Evolutionary conservation across 2,113 vertebrate genomes (phyloP).

Genomic region (Heterotis niloticus): DNA sequence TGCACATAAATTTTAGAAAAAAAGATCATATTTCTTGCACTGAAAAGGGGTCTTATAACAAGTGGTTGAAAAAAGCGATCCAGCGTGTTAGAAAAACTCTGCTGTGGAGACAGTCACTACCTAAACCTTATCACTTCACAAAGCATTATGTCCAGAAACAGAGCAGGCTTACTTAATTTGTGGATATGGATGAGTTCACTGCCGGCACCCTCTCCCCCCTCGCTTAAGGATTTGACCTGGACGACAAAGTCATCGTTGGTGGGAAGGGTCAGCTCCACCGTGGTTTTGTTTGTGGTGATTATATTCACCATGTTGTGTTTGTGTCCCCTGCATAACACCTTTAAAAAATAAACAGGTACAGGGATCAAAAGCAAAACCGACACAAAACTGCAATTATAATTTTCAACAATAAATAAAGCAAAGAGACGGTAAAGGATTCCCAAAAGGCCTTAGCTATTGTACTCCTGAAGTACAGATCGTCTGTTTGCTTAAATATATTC

Average conservation of each 20-base stretch:
- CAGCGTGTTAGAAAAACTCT: slow-evolving; percentile 38
- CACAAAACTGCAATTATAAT: too few species aligned
- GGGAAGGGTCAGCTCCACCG: slow-evolving; percentile 73
- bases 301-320: slow-evolving; percentile 61
- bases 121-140: slow-evolving; percentile 32
- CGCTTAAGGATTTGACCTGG: slow-evolving; percentile 77
- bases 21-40: slow-evolving; percentile 55
- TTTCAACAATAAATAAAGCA: too few species aligned
- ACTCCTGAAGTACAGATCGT: too few species aligned
- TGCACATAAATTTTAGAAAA: slow-evolving; percentile 51
- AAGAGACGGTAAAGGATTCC: too few species aligned
- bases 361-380: background rate
- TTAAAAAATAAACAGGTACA: background rate
- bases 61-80: slow-evolving; percentile 39
- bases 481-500: background rate
- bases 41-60: slow-evolving; percentile 52
- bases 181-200: slow-evolving; percentile 89
- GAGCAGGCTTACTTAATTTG: slow-evolving; percentile 67
- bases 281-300: slow-evolving; percentile 72
- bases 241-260: slow-evolving; percentile 80
- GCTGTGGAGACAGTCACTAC: slow-evolving; percentile 34
- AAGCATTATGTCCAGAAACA: slow-evolving; percentile 21
- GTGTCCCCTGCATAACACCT: slow-evolving; percentile 82
- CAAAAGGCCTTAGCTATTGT: background rate
- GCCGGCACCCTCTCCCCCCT: slow-evolving; percentile 80